Conservation (phyloP, 2,888 invertebrate species). For the Frankliniella fusca region DNA sequence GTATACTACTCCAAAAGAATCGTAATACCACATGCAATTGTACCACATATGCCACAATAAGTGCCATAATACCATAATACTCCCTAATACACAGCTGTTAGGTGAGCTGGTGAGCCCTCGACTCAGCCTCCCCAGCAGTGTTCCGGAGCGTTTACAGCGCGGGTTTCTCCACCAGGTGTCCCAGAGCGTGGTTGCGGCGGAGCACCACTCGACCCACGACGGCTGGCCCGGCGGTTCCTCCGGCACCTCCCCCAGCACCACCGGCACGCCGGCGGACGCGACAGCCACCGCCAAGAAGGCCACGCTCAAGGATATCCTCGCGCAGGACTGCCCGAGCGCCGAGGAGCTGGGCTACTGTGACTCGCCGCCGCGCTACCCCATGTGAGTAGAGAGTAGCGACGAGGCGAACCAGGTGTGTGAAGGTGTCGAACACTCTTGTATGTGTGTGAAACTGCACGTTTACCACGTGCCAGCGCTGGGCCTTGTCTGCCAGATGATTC, state of each 20-base stretch:
- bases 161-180: not conserved
- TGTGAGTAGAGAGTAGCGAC: too few species aligned
- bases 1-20: too few species aligned
- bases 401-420: too few species aligned
- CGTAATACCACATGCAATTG: too few species aligned
- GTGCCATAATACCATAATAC: too few species aligned
- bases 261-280: constrained; percentile 32
- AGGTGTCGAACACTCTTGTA: too few species aligned
- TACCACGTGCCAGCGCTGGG: not conserved
- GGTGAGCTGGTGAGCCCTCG: too few species aligned
- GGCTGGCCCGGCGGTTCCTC: not conserved
- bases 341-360: constrained; percentile 39
- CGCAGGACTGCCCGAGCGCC: constrained; percentile 38
- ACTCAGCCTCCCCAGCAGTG: too few species aligned
- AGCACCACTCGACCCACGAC: constrained; percentile 7
- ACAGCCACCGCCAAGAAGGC: constrained; percentile 33
- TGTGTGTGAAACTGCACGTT: too few species aligned
- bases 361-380: constrained; percentile 39
- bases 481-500: not conserved
- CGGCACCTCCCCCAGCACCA: not conserved
- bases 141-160: not conserved
- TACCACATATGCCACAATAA: too few species aligned
- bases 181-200: not conserved
- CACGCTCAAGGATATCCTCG: constrained; percentile 37
- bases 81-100: too few species aligned